These are phyloP conservation scores for Trichogramma evanescens DNA, from an alignment of 2,888 invertebrate species.

Conservation along the genomic window DNA sequence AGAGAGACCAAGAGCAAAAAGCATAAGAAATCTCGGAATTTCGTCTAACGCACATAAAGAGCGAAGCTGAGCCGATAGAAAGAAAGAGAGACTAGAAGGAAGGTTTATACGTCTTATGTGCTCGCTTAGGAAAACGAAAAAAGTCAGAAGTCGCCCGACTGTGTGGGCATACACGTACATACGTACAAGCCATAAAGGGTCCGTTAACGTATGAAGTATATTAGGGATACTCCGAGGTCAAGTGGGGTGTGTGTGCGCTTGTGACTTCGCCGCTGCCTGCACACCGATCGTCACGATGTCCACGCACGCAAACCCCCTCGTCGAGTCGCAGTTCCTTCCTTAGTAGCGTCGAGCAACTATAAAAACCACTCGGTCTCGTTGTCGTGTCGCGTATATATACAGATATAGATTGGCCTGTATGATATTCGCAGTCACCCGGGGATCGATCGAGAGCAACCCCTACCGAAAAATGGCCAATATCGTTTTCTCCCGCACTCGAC, in stretches of 20 bases:
- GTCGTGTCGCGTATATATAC: no score
- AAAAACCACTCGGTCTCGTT: conserved; percentile 47
- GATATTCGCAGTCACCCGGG: no score
- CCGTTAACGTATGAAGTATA: conserved; percentile 47
- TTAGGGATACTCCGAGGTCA: conserved; percentile 46
- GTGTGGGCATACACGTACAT: background rate
- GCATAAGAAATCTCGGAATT: background rate
- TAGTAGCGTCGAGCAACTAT: conserved; percentile 33
- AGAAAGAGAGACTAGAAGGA: background rate
- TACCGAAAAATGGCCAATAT: conserved; percentile 44
- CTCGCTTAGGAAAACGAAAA: background rate
- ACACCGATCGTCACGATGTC: conserved; percentile 31
- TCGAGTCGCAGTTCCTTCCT: conserved; percentile 42
- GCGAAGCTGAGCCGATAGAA: background rate
- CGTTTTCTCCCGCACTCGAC: conserved; percentile 3
- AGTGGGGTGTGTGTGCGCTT: conserved; percentile 30
- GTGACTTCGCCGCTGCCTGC: no score
- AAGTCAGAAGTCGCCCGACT: background rate
- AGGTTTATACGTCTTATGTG: no score
- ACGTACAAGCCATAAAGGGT: conserved; percentile 23
- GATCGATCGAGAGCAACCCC: background rate
- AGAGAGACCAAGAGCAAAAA: background rate
- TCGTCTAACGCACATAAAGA: background rate
- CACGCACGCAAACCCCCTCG: conserved; percentile 20
- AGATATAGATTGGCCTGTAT: no score